Evolutionary conservation across 2,113 vertebrate species (phyloP), one percentile per base, ranked within the genome.

Genomic region (Dromiciops gliroides): DNA sequence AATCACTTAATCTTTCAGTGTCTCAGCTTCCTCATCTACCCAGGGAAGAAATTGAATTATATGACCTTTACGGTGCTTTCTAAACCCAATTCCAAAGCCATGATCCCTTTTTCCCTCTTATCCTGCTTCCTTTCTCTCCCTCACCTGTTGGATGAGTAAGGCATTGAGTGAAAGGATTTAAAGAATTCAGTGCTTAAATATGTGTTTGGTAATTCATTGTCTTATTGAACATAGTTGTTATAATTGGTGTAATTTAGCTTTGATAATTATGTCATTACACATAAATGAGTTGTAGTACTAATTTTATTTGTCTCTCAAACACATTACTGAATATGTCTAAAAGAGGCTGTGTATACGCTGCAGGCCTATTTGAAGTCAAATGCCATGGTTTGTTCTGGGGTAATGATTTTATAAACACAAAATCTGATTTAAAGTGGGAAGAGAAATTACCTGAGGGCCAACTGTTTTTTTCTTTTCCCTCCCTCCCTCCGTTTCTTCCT

Each of bases 201-300:
- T 95, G 95, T 94, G 97, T 90, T 97, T 96, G 97, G 50, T 60
- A 47, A 95, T 91, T 91, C 24, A 49, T 93, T 92, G 56, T 56
- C 89, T 97, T 91, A 88, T 50, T 95, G 95, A 97, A 93, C 94
- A 95, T 95, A 97, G 95, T 92, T 94, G 92, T 98, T 95, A 93
- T 98, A 97, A 97, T 97, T 98, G 96, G 50, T 96, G 91, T 96
- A 97, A 98, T 89, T 96, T 94, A 97, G 95, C 95, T 83, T 83
- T 97, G 98, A 98, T 97, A 96, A 94, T 94, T 96, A 94, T 97
- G 96, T 93, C 97, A 97, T 98, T 98, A 97, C 97, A 98, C 94
- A 97, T 89, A 97, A 97, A 98, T 75, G 97, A 90, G 37, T 51
- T 96, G 97, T 93, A 97, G 97, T 90, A 97, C 91, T 98, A 98